Conservation (phyloP, 2,888 invertebrate species). For the Beris chalybata region DNA sequence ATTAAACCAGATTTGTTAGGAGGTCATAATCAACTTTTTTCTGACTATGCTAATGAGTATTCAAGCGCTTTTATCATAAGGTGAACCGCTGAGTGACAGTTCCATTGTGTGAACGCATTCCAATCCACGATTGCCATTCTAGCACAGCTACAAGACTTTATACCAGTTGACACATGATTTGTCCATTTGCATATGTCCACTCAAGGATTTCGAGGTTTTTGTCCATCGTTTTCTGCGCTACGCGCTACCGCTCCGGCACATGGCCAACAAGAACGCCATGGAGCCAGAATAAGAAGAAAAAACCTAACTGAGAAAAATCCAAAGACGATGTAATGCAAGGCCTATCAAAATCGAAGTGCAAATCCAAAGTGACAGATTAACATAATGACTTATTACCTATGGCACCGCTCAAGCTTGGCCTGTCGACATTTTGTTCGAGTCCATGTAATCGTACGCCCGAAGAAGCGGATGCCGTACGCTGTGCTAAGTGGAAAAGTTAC, state of each 20-base stretch:
- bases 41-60: no score
- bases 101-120: slow-evolving; percentile 11
- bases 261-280: background rate
- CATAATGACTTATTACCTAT: slow-evolving; percentile 38
- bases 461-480: slow-evolving; percentile 11
- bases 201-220: slow-evolving; percentile 20
- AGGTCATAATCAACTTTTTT: no score
- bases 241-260: background rate
- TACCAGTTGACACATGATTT: slow-evolving; percentile 28
- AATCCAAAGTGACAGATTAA: slow-evolving; percentile 38
- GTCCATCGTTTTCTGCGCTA: background rate
- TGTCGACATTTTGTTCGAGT: slow-evolving; percentile 33
- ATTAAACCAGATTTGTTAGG: no score
- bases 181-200: slow-evolving; percentile 30
- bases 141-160: slow-evolving; percentile 4
- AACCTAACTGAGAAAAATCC: background rate
- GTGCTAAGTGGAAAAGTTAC: background rate
- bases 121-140: slow-evolving; percentile 15
- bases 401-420: slow-evolving; percentile 29
- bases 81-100: background rate
- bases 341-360: slow-evolving; percentile 24
- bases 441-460: slow-evolving; percentile 10
- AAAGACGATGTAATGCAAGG: slow-evolving; percentile 17
- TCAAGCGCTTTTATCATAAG: no score
- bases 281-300: background rate